These are phyloP conservation scores for Marcusenius ussheri DNA, from an alignment of 2,113 vertebrate species.

Conservation along the genomic window DNA sequence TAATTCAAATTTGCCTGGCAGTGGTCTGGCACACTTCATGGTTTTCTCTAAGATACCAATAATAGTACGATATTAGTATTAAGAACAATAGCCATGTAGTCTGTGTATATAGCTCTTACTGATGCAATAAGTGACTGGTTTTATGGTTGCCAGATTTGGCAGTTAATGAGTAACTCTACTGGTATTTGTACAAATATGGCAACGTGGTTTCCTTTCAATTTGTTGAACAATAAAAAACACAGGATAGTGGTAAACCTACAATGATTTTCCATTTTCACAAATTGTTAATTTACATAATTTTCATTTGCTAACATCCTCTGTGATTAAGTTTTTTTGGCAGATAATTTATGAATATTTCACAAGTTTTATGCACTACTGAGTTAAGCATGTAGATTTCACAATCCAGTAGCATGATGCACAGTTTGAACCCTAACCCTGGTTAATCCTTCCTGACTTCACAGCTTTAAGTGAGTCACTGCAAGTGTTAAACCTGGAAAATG, in stretches of 20 bases:
- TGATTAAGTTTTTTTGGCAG: neutral
- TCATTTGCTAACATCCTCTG: neutral
- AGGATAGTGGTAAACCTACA: neutral
- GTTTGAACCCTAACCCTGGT: neutral
- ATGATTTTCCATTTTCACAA: neutral
- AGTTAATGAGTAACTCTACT: neutral
- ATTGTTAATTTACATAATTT: neutral
- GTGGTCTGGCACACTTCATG: neutral
- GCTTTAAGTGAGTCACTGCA: neutral
- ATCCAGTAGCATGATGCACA: neutral
- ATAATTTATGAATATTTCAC: neutral
- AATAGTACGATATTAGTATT: neutral
- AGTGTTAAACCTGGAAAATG: neutral
- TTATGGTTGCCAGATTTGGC: neutral
- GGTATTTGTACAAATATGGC: neutral
- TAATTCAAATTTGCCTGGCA: neutral
- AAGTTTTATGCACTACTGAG: neutral
- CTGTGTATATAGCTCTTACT: neutral
- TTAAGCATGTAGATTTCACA: neutral
- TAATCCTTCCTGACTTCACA: neutral
- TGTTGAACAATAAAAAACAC: neutral
- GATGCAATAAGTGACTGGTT: neutral
- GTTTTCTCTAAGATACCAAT: neutral
- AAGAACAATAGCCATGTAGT: neutral
- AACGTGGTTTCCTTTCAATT: neutral